These are phyloP conservation scores for Anticlea derivata DNA, from an alignment of 2,888 invertebrate species.

Conservation along the genomic window DNA sequence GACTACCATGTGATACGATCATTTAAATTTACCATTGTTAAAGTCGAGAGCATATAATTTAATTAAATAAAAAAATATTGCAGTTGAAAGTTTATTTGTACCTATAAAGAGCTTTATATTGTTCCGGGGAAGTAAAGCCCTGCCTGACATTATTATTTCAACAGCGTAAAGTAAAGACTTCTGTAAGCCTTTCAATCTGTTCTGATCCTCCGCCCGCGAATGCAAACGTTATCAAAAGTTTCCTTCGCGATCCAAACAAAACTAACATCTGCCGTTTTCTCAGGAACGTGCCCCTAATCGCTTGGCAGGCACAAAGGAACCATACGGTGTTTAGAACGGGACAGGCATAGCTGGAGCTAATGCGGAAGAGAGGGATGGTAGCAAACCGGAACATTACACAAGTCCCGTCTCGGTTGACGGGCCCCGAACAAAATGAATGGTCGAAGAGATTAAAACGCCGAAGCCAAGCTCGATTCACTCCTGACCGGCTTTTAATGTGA, in stretches of 20 bases:
- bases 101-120: no score
- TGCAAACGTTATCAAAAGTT: slow-evolving; percentile 64
- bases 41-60: no score
- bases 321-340: slow-evolving; percentile 58
- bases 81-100: neutral
- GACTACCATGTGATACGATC: no score
- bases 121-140: no score
- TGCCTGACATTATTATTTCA: slow-evolving; percentile 36
- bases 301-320: slow-evolving; percentile 64
- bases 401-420: slow-evolving; percentile 77
- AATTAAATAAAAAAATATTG: no score
- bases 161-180: slow-evolving; percentile 38
- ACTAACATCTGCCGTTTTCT: slow-evolving; percentile 80
- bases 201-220: slow-evolving; percentile 45
- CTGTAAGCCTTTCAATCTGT: slow-evolving; percentile 48
- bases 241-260: slow-evolving; percentile 60
- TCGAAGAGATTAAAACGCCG: slow-evolving; percentile 75
- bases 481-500: neutral
- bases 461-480: slow-evolving; percentile 38
- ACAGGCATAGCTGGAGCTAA: slow-evolving; percentile 32
- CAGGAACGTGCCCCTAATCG: slow-evolving; percentile 81
- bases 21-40: no score
- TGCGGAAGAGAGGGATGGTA: slow-evolving; percentile 46
- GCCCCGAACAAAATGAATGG: slow-evolving; percentile 78
- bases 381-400: slow-evolving; percentile 75